Evolutionary conservation across 2,797 vertebrate species (phyloP), one percentile per base, ranked within the genome.

Genomic region (Poeciliopsis gracilis): DNA sequence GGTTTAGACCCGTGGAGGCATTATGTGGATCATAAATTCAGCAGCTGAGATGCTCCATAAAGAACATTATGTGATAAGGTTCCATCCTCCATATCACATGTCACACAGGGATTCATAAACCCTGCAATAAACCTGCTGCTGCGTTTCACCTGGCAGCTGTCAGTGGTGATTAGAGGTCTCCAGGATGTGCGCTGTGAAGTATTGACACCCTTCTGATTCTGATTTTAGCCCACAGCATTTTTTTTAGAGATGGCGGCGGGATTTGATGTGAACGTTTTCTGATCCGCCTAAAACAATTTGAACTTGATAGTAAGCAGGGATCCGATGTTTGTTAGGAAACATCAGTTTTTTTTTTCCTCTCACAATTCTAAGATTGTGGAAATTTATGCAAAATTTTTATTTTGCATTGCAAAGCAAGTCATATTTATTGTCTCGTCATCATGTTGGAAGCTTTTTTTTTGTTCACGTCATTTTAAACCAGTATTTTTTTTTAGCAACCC

Each of bases 1-100:
- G 36, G n/a, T 45, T 36, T 41, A n/a, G 71, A 61, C 43, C n/a
- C 1, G 30, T 23, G n/a, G 28, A 49, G 30, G 43, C 5, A 16
- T 53, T 78, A 75, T 38, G 9, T n/a, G 51, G 23, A 47, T 72
- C 41, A 55, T 55, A 70, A 66, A 36, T 9, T 66, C 33, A 66
- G 61, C 61, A 63, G 16, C 16, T 63, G 33, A 63, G 16, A 13
- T 28, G 55, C n/a, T 28, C 55, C 61, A 36, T 36, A 10, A 36
- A 63, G 30, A 20, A 20, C 61, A 36, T 63, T 10, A 20, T 63
- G 63, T 41, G 36, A 41, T 5, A 25, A 5, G 36, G 36, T 23
- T 66, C 61, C 63, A 38, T 38, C 36, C 63, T 38, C 18, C 63
- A 38, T 38, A 10, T 25, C 2, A 11, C 61, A 66, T 23, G 38